phyloP scores from a whole-genome alignment of 2,113 vertebrate genomes.

The Fulica atra region DNA sequence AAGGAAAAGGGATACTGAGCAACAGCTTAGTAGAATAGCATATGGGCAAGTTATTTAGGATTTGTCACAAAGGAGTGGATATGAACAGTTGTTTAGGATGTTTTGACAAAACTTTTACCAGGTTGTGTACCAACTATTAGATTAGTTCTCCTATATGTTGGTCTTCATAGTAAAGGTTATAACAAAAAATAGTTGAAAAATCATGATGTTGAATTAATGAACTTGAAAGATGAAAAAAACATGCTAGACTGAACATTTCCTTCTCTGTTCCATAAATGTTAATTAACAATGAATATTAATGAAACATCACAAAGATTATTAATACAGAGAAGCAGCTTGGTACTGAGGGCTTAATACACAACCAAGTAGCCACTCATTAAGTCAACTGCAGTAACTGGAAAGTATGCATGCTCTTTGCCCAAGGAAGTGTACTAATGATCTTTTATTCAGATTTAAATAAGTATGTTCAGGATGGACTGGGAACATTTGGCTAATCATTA shows the following conservation, averaged over 20 bases:
- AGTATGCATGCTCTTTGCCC: neutral
- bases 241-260: neutral
- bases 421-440: neutral
- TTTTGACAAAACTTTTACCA: neutral
- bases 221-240: neutral
- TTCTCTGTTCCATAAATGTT: neutral
- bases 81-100: neutral
- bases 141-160: neutral
- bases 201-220: neutral
- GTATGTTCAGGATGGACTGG: neutral
- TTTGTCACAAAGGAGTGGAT: neutral
- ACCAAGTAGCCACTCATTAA: neutral
- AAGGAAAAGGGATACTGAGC: neutral
- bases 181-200: slow-evolving; percentile 28
- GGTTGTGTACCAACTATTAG: neutral
- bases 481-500: neutral
- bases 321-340: neutral
- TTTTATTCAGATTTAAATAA: neutral
- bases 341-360: neutral
- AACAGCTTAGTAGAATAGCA: neutral
- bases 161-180: neutral
- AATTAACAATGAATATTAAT: slow-evolving; percentile 55
- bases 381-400: neutral
- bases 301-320: slow-evolving; percentile 11
- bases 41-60: too few species aligned